These are phyloP conservation scores for Anarhynchus alexandrinus DNA, from an alignment of 2,113 vertebrate genomes.

Conservation along the genomic window DNA sequence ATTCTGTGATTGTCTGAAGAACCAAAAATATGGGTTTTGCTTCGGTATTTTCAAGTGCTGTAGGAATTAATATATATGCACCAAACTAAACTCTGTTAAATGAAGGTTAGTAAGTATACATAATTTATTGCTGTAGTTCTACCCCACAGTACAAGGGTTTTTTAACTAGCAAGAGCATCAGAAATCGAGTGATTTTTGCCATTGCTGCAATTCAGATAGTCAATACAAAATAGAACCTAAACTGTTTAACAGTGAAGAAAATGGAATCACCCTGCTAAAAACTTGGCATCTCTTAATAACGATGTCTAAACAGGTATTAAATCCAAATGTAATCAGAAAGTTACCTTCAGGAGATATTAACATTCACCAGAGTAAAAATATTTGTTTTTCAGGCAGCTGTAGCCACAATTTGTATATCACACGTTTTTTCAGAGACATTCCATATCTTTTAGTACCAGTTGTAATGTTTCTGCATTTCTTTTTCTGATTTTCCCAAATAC, in stretches of 20 bases:
- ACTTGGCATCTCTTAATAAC: background rate
- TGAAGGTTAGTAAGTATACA: constrained; percentile 1
- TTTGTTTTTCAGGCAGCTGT: constrained; percentile 1
- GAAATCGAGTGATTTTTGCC: constrained; percentile 51
- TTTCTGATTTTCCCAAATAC: background rate
- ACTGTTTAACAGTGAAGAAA: constrained; percentile 40
- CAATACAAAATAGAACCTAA: constrained; percentile 46
- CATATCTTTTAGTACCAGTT: background rate
- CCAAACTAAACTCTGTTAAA: constrained; percentile 35
- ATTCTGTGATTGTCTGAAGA: too few species aligned
- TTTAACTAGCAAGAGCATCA: constrained; percentile 37
- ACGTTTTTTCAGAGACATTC: background rate
- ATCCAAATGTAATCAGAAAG: constrained; percentile 11
- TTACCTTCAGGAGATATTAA: constrained; percentile 23
- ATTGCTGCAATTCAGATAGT: constrained; percentile 33
- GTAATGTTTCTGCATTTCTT: background rate
- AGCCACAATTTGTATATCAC: background rate
- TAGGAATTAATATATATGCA: constrained; percentile 7
- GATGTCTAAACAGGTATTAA: constrained; percentile 29
- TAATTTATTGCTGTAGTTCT: constrained; percentile 18
- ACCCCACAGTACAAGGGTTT: background rate
- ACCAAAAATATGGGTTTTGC: constrained; percentile 16
- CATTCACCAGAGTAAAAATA: constrained; percentile 36
- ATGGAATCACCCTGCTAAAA: constrained; percentile 29
- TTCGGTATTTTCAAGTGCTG: constrained; percentile 30